Evolutionary conservation across 2,888 invertebrate species (phyloP).

Genomic region (Nymphalis polychloros): DNA sequence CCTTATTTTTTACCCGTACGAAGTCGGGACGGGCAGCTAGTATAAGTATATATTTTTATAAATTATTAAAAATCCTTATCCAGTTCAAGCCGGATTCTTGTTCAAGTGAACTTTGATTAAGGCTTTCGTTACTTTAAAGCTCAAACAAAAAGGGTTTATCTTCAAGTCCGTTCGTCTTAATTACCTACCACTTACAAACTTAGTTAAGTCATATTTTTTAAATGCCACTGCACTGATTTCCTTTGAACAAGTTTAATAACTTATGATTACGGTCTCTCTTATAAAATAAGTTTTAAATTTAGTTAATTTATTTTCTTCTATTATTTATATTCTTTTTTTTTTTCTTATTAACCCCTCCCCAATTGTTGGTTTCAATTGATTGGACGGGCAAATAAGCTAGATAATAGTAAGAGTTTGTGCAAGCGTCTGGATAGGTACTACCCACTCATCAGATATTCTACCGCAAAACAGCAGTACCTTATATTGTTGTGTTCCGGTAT

Average conservation of each 20-base stretch:
- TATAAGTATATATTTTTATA: too few species aligned
- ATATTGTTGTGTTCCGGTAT: too few species aligned
- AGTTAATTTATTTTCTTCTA: background rate
- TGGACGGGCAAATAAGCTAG: too few species aligned
- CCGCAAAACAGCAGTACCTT: too few species aligned
- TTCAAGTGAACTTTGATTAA: slow-evolving; percentile 29
- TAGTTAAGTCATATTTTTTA: slow-evolving; percentile 17
- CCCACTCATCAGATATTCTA: too few species aligned
- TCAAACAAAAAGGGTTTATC: slow-evolving; percentile 28
- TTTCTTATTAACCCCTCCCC: too few species aligned
- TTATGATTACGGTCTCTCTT: slow-evolving; percentile 25
- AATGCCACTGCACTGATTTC: slow-evolving; percentile 18
- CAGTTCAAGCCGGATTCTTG: background rate
- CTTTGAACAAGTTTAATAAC: slow-evolving; percentile 28
- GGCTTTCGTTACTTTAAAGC: slow-evolving; percentile 19
- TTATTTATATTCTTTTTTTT: background rate
- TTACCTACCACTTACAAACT: slow-evolving; percentile 25
- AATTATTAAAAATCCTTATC: background rate
- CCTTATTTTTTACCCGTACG: too few species aligned
- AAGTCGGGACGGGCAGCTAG: too few species aligned
- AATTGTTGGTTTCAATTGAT: too few species aligned
- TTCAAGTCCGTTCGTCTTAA: slow-evolving; percentile 27
- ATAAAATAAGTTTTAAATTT: background rate
- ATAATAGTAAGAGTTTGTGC: too few species aligned
- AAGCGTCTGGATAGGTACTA: too few species aligned